Evolutionary conservation across 2,797 vertebrate genomes (phyloP), one percentile per base, ranked within the genome.

Genomic region (Chelon labrosus): DNA sequence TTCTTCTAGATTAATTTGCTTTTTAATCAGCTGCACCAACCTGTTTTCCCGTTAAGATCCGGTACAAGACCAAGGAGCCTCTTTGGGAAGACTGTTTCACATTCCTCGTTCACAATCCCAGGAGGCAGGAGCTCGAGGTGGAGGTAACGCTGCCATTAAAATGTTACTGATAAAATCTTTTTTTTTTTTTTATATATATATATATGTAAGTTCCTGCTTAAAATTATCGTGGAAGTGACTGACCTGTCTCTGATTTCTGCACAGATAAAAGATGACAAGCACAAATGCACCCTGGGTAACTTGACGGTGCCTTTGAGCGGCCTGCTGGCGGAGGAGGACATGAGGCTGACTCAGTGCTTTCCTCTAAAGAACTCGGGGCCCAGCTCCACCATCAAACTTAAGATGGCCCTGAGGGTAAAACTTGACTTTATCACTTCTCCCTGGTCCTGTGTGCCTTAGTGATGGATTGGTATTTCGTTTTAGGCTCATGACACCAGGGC

Each of bases 51-150:
- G 4, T 82, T 65, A 70, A 99, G 98, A 94, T 98, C 85, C 96
- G 97, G 7, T 97, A 96, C 84, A 99, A 97, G 93, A 98, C 96
- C 65, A 96, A 93, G 68, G 97, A 99, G 79, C 98, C 98, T 0
- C 93, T 99, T 10, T 99, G 98, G 98, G 98, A 99, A 69, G 97
- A 99, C 54, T 94, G 96, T 17, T 98, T 99, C 74, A 96, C 96
- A 25, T 99, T 99, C 90, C 97, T 98, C 31, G 90, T 99, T 61
- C 98, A 98, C 90, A 97, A 99, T 86, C 98, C 98, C 50, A 96
- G 85, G 85, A 94, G 94, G 75, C 97, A 99, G 91, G 96, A 98
- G 70, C 96, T 99, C 0, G 96, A 97, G 84, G 88, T 99, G 51
- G 97, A 99, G 97, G 98, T 99, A 95, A 63, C 10, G 19, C 39